Evolutionary conservation across 1,140 invertebrate species (phyloP), one percentile per base, ranked within the genome.

Genomic region (Ostrea denselamellosa): DNA sequence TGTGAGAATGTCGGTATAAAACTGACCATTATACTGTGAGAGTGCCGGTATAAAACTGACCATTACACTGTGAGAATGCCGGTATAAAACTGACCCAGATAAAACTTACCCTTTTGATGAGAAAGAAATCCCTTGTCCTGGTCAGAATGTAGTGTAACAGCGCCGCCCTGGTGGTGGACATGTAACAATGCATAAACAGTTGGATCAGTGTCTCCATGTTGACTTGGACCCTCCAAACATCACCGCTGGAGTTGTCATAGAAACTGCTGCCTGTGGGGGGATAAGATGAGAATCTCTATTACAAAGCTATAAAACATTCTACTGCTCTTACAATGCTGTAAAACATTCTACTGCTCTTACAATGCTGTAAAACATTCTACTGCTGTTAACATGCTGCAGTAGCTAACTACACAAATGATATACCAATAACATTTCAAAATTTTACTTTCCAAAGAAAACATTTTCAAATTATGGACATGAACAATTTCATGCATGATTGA

Each of bases 111-210:
- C 92, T 88, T 90, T 92, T 93, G 4, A 92, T 85, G 25, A 92
- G 87, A n/a, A 56, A 90, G 54, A 92, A 86, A 86, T 94, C 93
- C 65, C 90, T 91, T 19, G 83, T 89, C 58, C 92, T 89, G 1
- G 93, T 85, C 8, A 92, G 68, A 19, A 91, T 87, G 77, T 93
- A 91, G 83, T 94, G 92, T n/a, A 93, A 90, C 14, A 94, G 65
- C 9, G 93, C 91, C 54, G 92, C 84, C 65, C 92, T 88, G 44
- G 91, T 91, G 19, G 92, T 91, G 8, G 91, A 86, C 90, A 91
- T 91, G 85, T 92, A 92, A 65, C 91, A 91, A 10, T 84, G 62
- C 44, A 71, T 81, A 81, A 94, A 94, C 10, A 89, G 86, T 9
- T 92, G 28, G 8, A 93, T 22, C 65, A 94, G 85, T 7, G 28